Base-by-base conservation (phyloP, 2,113 vertebrate species). In the Cavia aperea region DNA sequence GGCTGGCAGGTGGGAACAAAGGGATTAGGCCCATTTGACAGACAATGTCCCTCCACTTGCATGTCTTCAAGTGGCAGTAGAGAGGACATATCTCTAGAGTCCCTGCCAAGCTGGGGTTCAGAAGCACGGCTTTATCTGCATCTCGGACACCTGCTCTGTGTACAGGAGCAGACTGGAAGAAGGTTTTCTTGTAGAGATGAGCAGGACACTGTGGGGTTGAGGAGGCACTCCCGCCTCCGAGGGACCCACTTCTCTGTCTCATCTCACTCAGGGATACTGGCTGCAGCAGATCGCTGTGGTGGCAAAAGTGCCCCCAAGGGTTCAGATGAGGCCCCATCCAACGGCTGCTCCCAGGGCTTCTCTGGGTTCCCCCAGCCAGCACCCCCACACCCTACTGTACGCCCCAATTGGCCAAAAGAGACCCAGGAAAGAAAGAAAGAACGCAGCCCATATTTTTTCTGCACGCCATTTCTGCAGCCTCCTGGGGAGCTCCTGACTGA, bases 1-100 rank as follows among this genome's bases (percentile, higher is more conserved):
- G 33, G 83, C 87, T 93, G 92, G 86, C 94, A 95, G 93, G 94
- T 94, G 95, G 91, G 92, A 94, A 95, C 93, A 95, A 95, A 95
- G 78, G 87, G 89, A 87, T 56, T 82, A 79, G 92, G 90, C 92
- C 93, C 88, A 19, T 89, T 91, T 93, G 93, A 93, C 92, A 96
- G 95, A 81, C 95, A 94, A 46, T 60, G 87, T 90, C 78, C 95
- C 84, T 92, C 33, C 77, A 43, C 86, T 95, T 96, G 93, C 94
- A 94, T 95, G 92, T 95, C 91, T 96, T 92, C 96, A 95, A 95
- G 73, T 77, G 49, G 51, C 43, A 66, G 92, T 77, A 65, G 82
- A 95, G 89, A 84, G 93, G 90, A 85, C 86, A 90, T 94, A 92
- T 84, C 90, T 95, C 58, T 90, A 84, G 93, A 94, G 29, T 84